Evolutionary conservation across 2,797 vertebrate species (phyloP).

Genomic region (Babyrousa celebensis): DNA sequence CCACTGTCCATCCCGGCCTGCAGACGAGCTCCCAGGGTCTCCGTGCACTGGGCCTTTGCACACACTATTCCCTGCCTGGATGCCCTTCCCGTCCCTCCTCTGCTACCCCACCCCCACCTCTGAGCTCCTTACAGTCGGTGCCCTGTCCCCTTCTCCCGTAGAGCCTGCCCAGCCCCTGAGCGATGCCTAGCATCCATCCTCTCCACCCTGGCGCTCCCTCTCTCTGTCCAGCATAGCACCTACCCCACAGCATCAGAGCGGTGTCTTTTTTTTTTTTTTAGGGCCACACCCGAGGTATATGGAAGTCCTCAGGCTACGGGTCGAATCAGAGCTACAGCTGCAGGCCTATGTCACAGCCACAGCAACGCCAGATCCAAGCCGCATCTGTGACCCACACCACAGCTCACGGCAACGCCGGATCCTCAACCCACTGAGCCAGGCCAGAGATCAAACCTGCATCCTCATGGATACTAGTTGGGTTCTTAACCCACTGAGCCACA

Average conservation of each 20-base stretch:
- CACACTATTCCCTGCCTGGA: neutral
- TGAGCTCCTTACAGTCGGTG: neutral
- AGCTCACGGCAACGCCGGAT: no score
- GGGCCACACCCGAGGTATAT: no score
- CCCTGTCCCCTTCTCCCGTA: neutral
- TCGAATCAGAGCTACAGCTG: no score
- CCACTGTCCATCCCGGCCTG: neutral
- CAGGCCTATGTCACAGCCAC: no score
- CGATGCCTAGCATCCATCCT: neutral
- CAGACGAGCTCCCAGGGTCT: neutral
- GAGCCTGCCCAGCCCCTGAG: fast-evolving
- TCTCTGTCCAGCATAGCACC: neutral
- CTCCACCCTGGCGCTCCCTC: neutral
- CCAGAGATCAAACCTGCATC: no score
- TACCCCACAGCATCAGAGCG: fast-evolving
- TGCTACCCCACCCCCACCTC: neutral
- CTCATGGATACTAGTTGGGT: no score
- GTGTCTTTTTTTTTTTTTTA: no score
- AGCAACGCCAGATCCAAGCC: no score
- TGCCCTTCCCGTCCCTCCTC: neutral
- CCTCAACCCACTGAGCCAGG: no score
- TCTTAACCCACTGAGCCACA: no score
- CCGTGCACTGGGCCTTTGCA: neutral
- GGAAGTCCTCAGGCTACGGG: no score
- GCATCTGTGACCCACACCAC: no score